Evolutionary conservation across 30 jellyfish, hydroid and myxozoan genomes (phyloP).

Genomic region (Turritopsis dohrnii): DNA sequence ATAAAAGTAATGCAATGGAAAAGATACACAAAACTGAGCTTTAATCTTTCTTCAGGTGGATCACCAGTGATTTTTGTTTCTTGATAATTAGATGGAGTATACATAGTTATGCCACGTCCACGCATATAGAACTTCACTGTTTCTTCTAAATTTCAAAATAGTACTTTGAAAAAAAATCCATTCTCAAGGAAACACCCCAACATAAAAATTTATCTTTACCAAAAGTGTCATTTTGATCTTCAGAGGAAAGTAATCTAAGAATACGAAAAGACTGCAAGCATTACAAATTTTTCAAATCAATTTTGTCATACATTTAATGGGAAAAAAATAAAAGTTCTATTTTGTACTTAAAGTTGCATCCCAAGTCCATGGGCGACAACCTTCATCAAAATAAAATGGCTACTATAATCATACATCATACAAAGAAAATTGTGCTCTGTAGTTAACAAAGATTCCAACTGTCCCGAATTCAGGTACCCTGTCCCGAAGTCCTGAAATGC

Average conservation of each 20-base stretch:
- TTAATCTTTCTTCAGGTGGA: constrained; percentile 50
- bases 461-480: too few species aligned
- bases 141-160: constrained; percentile 42
- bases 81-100: constrained; percentile 51
- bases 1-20: background rate
- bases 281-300: too few species aligned
- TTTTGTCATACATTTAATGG: too few species aligned
- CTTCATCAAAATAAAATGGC: too few species aligned
- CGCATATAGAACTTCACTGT: constrained; percentile 76
- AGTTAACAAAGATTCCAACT: too few species aligned
- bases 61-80: constrained; percentile 45
- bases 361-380: too few species aligned
- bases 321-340: too few species aligned
- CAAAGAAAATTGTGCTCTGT: too few species aligned
- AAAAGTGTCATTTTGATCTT: background rate
- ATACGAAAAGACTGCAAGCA: too few species aligned
- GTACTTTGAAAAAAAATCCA: constrained; percentile 28
- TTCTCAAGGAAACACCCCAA: constrained; percentile 16
- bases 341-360: too few species aligned
- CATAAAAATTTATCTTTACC: background rate
- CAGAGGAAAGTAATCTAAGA: background rate
- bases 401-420: too few species aligned
- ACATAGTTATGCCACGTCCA: constrained; percentile 66
- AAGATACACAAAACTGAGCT: constrained; percentile 90
- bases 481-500: too few species aligned